Evolutionary conservation across 2,888 invertebrate species (phyloP).

Genomic region (Epirrhoe tristata): DNA sequence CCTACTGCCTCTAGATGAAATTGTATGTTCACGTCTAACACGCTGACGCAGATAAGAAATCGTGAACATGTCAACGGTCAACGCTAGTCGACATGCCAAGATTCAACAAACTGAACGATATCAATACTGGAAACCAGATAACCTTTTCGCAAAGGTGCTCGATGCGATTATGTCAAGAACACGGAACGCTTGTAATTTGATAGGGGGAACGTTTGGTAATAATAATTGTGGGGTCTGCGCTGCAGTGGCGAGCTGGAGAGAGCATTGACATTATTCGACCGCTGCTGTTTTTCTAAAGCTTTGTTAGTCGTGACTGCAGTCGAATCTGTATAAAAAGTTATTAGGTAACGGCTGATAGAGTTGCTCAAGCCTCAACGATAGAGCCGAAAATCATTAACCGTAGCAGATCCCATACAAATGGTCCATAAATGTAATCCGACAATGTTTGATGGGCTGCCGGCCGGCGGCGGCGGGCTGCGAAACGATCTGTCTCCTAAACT

Average conservation of each 20-base stretch:
- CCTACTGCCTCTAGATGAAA: slow-evolving; percentile 41
- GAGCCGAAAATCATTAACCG: slow-evolving; percentile 75
- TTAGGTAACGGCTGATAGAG: slow-evolving; percentile 63
- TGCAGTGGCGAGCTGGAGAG: slow-evolving; percentile 36
- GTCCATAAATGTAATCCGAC: slow-evolving; percentile 79
- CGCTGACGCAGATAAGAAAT: slow-evolving; percentile 53
- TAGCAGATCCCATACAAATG: slow-evolving; percentile 79
- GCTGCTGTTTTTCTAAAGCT: slow-evolving; percentile 38
- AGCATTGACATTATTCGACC: slow-evolving; percentile 47
- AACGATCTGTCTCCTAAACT: slow-evolving; percentile 51
- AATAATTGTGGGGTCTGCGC: slow-evolving; percentile 54
- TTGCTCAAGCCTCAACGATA: slow-evolving; percentile 59
- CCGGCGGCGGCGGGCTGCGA: slow-evolving; percentile 59
- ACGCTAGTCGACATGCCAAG: slow-evolving; percentile 53
- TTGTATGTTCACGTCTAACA: slow-evolving; percentile 42
- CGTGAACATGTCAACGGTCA: slow-evolving; percentile 58
- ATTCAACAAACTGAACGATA: slow-evolving; percentile 32
- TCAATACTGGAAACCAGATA: slow-evolving; percentile 51
- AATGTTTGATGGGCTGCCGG: slow-evolving; percentile 70
- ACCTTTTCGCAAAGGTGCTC: slow-evolving; percentile 56
- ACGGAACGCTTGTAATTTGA: slow-evolving; percentile 60
- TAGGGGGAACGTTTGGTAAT: slow-evolving; percentile 62
- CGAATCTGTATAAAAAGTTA: slow-evolving; percentile 59
- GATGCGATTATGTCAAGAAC: slow-evolving; percentile 59
- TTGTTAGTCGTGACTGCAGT: slow-evolving; percentile 43